These are phyloP conservation scores for Elanus axillaris DNA, from an alignment of 2,113 vertebrate genomes.

Conservation along the genomic window DNA sequence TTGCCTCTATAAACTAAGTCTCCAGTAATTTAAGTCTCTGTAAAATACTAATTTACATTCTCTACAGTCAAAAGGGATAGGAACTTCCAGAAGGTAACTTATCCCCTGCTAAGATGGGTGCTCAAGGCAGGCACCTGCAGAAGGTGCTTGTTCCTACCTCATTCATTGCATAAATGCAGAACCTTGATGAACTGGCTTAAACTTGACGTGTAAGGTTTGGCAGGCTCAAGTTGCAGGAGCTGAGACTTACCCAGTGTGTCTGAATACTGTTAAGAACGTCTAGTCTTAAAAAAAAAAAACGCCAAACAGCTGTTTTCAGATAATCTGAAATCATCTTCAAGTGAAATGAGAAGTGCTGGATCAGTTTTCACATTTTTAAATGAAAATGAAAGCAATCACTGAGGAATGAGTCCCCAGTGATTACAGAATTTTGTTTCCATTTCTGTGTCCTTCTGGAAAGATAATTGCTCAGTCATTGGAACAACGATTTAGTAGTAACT, in stretches of 20 bases:
- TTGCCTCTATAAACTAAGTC: neutral
- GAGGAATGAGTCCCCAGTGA: neutral
- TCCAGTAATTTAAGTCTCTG: neutral
- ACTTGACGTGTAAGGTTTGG: neutral
- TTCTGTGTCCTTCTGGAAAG: neutral
- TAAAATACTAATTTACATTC: neutral
- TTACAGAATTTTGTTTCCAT: neutral
- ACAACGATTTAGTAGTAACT: neutral
- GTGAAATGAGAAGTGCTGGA: neutral
- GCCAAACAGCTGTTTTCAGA: neutral
- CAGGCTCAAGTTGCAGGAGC: neutral
- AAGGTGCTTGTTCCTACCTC: neutral
- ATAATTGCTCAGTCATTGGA: neutral
- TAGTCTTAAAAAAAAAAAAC: neutral
- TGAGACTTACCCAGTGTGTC: neutral
- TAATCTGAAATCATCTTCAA: neutral
- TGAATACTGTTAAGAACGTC: neutral
- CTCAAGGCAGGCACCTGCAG: neutral
- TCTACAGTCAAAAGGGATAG: neutral
- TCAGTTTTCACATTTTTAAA: neutral
- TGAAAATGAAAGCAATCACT: neutral
- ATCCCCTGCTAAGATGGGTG: neutral
- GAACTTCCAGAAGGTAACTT: neutral
- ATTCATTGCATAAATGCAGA: neutral
- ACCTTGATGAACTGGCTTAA: neutral